Conservation (phyloP, 2,113 vertebrate species). For the Nycticebus coucang region DNA sequence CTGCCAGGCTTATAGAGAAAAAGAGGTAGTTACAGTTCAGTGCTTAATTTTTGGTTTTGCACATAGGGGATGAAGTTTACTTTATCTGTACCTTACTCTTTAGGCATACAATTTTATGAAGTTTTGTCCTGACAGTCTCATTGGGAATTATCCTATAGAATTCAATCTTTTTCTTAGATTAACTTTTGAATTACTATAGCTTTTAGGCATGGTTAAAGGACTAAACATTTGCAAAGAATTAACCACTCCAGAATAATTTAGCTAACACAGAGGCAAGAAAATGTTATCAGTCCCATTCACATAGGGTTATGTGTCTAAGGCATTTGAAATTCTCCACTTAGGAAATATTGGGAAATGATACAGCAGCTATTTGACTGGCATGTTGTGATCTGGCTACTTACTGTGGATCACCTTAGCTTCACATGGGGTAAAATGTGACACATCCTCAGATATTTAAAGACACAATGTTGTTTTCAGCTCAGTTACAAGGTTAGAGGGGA, state of each 20-base stretch:
- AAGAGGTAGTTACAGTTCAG: not conserved
- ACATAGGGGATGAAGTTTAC: constrained; percentile 6
- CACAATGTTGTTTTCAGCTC: constrained; percentile 72
- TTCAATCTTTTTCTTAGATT: constrained; percentile 25
- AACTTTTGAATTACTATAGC: constrained; percentile 42
- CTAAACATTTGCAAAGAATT: constrained; percentile 40
- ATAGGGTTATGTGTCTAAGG: not conserved
- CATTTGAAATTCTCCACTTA: constrained; percentile 62
- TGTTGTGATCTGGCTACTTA: constrained; percentile 66
- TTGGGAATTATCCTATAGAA: not conserved
- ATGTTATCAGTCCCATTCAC: not conserved
- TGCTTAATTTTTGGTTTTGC: constrained; percentile 54
- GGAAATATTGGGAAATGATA: not conserved
- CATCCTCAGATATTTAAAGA: constrained; percentile 71
- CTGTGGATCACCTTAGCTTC: constrained; percentile 49
- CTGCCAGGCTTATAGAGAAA: constrained; percentile 25
- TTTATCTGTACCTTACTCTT: constrained; percentile 3
- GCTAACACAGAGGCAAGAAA: not conserved
- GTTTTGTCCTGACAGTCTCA: not conserved
- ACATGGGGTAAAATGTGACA: constrained; percentile 62
- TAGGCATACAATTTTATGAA: constrained; percentile 14
- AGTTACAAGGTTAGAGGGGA: constrained; percentile 71
- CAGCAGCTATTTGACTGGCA: constrained; percentile 58
- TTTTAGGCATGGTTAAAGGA: not conserved
- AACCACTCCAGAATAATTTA: not conserved